Evolutionary conservation across 2,888 invertebrate species (phyloP), one percentile per base, ranked within the genome.

Genomic region (Mechanitis mazaeus): DNA sequence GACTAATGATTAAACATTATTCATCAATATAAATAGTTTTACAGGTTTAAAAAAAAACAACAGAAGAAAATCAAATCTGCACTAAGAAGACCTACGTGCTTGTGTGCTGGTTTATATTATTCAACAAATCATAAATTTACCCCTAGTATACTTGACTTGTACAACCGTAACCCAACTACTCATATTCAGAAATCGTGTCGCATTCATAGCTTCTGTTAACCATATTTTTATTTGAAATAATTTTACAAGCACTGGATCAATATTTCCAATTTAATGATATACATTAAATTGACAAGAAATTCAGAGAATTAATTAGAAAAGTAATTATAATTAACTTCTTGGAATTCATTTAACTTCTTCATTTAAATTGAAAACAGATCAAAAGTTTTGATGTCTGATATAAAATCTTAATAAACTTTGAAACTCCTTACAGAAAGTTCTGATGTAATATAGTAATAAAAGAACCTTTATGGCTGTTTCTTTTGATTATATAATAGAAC

Each of bases 371-470:
- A 50, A 50, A 50, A 50, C 31, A 50, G 50, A 50, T 50, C 31
- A 31, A 50, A 50, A 50, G 50, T 50, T 42, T 31, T 50, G 50
- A 50, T 50, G 31, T 50, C 50, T 28, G 50, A 50, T 50, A 31
- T 50, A 50, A 50, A 50, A 31, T 50, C 50, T 50, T 50, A 50
- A 50, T 50, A 50, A 50, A 50, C 50, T 50, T 50, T 3, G 31
- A 50, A 50, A 31, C 50, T 50, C 9, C 50, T 50, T 7, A 31
- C 31, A 31, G 28, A 50, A 50, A 11, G 31, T 50, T 50, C 9
- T n/a, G 31, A 50, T n/a, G 9, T 42, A 9, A 42, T 50, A 28
- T 9, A 31, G 50, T 31, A 50, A 50, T 31, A 50, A 50, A 50
- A 28, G 31, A 31, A 50, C 50, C 50, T 50, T 50, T 50, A 50